Percentiles rank a stretch among this genome's conserved stretches.
These are phyloP conservation scores for Amaurobius ferox DNA, from an alignment of 2,888 invertebrate species.

Conservation along the genomic window DNA sequence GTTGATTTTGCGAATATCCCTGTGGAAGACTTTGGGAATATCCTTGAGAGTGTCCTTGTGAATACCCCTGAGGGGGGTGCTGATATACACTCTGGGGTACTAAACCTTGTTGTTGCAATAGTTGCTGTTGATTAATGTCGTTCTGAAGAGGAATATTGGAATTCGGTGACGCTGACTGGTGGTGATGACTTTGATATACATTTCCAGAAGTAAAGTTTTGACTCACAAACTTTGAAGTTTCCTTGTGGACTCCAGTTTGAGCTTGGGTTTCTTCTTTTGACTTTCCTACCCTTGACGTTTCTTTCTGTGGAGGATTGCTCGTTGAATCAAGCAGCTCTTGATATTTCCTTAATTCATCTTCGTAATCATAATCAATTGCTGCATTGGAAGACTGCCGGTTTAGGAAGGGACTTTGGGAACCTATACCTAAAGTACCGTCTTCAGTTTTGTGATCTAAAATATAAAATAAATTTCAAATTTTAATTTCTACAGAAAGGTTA, in stretches of 20 bases:
- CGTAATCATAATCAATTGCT: slow-evolving; percentile 62
- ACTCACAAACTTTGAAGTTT: slow-evolving; percentile 10
- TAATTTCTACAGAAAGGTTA: too few species aligned
- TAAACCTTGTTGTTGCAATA: background rate
- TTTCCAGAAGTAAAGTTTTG: slow-evolving; percentile 38
- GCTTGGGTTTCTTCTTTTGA: slow-evolving; percentile 22
- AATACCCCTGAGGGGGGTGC: background rate
- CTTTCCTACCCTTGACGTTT: slow-evolving; percentile 4
- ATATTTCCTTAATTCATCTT: slow-evolving; percentile 59
- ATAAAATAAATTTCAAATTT: background rate
- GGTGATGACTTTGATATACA: slow-evolving; percentile 10
- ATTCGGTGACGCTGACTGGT: slow-evolving; percentile 1
- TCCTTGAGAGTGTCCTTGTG: background rate
- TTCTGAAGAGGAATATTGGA: slow-evolving; percentile 8
- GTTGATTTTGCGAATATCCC: background rate
- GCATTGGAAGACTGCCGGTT: slow-evolving; percentile 19
- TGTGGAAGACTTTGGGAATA: background rate
- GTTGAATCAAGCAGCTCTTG: slow-evolving; percentile 39
- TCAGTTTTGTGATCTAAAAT: slow-evolving; percentile 25
- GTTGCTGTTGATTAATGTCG: slow-evolving; percentile 19
- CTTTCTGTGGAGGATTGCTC: slow-evolving; percentile 9
- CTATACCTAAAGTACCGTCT: slow-evolving; percentile 18
- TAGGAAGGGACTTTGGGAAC: slow-evolving; percentile 22
- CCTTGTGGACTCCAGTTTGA: slow-evolving; percentile 20
- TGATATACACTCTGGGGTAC: background rate